Base-by-base conservation (phyloP, 2,797 vertebrate genomes). In the Serranus cabrilla region DNA sequence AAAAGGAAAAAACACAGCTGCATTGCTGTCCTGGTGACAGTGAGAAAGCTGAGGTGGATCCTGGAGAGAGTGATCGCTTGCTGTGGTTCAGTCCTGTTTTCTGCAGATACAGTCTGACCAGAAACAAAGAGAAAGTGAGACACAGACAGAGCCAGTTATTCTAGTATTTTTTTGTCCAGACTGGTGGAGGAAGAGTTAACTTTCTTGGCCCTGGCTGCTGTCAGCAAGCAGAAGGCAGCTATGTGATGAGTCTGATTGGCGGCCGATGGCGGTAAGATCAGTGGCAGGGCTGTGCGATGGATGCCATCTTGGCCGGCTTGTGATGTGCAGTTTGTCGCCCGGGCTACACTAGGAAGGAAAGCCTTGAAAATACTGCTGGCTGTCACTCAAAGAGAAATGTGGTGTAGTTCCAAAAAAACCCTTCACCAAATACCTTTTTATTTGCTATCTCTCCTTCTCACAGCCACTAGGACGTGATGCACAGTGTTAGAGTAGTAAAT, bases 251-350 rank as follows among this genome's bases (percentile, higher is more conserved):
- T 89, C 90, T 94, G 93, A 94, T 91, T 93, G 92, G 91, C 92
- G 87, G 91, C 92, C 84, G 84, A 79, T 89, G 90, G 91, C 74
- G 82, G 79, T 71, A 84, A 91, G 91, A 93, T 93, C 92, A 92
- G 92, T 93, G 91, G 90, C 91, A 74, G 84, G 89, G 91, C 89
- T 89, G 87, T 82, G 92, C 87, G 84, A 93, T 91, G 90, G 90
- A 89, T 92, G 91, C 90, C 91, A 93, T 92, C 89, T 93, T 92
- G 91, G 92, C 91, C 81, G 74, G 86, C 91, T 88, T 93, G 86
- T 92, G 92, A 94, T 93, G 93, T 90, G 91, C 89, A 89, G 93
- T 93, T 93, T 94, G 91, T 92, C 88, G 91, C 90, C 84, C 54
- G 52, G 86, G 89, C 87, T 87, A 88, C 89, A 84, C 78, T 71